phyloP scores from a whole-genome alignment of 2,888 invertebrate genomes.

The Chalcosyrphus nemorum region DNA sequence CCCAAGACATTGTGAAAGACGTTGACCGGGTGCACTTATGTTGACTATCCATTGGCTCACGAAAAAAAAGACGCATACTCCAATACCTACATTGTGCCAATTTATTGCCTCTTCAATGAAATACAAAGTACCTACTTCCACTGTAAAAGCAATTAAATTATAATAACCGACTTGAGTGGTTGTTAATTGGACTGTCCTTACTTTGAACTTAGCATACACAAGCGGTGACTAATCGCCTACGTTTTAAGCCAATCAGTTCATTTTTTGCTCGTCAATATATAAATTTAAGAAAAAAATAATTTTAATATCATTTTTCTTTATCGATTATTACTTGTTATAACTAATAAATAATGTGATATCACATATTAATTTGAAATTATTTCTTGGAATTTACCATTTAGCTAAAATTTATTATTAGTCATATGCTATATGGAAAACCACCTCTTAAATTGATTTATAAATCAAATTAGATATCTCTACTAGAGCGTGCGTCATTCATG shows the following conservation, averaged over 20 bases:
- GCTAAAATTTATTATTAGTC: conserved; percentile 8
- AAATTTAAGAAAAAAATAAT: too few species aligned
- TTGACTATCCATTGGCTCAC: too few species aligned
- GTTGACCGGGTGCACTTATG: too few species aligned
- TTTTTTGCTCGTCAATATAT: too few species aligned
- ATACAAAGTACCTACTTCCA: background rate
- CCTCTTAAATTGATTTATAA: background rate
- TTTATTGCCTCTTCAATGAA: background rate
- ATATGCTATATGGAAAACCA: background rate
- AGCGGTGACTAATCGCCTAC: conserved; percentile 7
- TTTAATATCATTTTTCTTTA: too few species aligned
- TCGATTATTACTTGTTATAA: too few species aligned
- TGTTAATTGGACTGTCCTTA: conserved; percentile 31
- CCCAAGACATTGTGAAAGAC: too few species aligned
- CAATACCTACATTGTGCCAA: background rate
- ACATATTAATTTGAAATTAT: background rate
- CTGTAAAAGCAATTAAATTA: conserved; percentile 27
- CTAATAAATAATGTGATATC: too few species aligned
- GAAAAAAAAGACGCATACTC: background rate
- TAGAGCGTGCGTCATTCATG: conserved; percentile 9
- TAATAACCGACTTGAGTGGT: conserved; percentile 20
- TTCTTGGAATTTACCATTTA: background rate
- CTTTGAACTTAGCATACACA: conserved; percentile 1
- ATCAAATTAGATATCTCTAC: background rate
- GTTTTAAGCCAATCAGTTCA: conserved; percentile 3